A percentile compares a stretch with the other conserved stretches of the same genome.
Evolutionary conservation across 2,113 vertebrate species (phyloP).

Genomic region (Ctenomys sociabilis): DNA sequence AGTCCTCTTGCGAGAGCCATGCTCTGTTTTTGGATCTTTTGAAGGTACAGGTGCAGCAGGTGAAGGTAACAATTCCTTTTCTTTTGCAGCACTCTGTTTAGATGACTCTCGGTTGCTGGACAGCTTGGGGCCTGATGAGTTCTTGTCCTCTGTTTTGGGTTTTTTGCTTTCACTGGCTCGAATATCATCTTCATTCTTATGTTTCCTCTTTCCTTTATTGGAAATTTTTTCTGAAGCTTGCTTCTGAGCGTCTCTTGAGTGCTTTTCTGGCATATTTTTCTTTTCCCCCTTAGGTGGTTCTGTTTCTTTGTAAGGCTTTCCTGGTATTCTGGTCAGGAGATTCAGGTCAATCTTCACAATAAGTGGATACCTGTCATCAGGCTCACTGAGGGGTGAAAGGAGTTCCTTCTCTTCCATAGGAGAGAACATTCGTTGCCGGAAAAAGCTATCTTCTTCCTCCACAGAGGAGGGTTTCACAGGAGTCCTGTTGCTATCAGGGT

Average conservation of each 20-base stretch:
- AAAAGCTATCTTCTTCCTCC: constrained; percentile 92
- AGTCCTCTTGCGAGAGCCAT: constrained; percentile 94
- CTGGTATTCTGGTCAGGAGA: constrained; percentile 94
- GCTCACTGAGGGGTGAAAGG: constrained; percentile 96
- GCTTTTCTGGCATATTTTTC: no score
- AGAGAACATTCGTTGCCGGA: constrained; percentile 93
- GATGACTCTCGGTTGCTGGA: constrained; percentile 95
- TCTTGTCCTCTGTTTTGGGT: constrained; percentile 94
- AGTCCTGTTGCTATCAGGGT: constrained; percentile 95
- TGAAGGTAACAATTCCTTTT: constrained; percentile 95
- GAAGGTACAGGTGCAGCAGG: constrained; percentile 91
- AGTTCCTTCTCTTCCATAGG: constrained; percentile 98
- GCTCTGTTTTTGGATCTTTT: constrained; percentile 94
- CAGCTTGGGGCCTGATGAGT: constrained; percentile 91
- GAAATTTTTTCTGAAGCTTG: no score
- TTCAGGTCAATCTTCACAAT: constrained; percentile 98
- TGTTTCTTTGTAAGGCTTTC: constrained; percentile 93
- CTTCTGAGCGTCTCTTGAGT: no score
- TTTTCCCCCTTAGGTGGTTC: no score
- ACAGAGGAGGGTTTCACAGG: constrained; percentile 90
- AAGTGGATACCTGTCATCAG: constrained; percentile 94
- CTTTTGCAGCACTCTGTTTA: constrained; percentile 92
- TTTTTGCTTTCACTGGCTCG: constrained; percentile 94
- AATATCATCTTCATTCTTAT: constrained; percentile 95
- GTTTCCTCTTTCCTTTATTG: constrained; percentile 93